Evolutionary conservation across 1,140 invertebrate species (phyloP).

Genomic region (Planococcus citri): DNA sequence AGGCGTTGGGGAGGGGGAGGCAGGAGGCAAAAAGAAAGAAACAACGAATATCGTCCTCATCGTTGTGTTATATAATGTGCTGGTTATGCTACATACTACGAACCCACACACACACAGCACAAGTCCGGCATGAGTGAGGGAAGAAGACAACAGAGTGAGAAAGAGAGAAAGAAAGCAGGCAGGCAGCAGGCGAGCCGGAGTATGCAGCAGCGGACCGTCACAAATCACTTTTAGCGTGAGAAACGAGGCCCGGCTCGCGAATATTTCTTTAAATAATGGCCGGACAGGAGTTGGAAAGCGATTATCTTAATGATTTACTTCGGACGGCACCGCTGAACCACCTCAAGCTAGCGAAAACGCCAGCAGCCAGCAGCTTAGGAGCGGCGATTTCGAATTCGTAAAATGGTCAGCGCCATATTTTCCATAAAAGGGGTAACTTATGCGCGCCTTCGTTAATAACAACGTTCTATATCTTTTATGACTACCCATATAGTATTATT

Average conservation of each 20-base stretch:
- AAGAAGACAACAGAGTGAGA: too few relatives aligned
- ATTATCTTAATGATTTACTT: slow-evolving; percentile 21
- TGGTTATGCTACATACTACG: too few relatives aligned
- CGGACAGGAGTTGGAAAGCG: slow-evolving; percentile 19
- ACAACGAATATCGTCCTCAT: slow-evolving; percentile 5
- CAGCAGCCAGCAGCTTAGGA: too few relatives aligned
- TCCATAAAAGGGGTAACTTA: slow-evolving; percentile 19
- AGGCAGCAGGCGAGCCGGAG: background rate
- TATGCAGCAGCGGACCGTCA: slow-evolving; percentile 4
- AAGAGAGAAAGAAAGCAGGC: too few relatives aligned
- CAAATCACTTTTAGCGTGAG: slow-evolving; percentile 19
- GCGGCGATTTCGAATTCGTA: slow-evolving; percentile 17
- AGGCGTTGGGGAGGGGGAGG: background rate
- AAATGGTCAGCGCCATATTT: slow-evolving; percentile 20
- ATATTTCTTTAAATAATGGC: slow-evolving; percentile 20
- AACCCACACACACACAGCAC: too few relatives aligned
- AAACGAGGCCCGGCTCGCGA: slow-evolving; percentile 18
- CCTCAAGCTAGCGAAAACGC: slow-evolving; percentile 14
- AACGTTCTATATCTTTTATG: slow-evolving; percentile 20
- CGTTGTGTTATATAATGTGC: background rate
- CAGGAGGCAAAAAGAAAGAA: too few relatives aligned
- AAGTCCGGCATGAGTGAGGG: too few relatives aligned
- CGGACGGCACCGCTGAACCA: slow-evolving; percentile 9
- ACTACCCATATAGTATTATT: slow-evolving; percentile 17
- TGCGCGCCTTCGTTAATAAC: slow-evolving; percentile 19